Conservation (phyloP, 2,113 vertebrate species). For the Ranitomeya imitator region DNA sequence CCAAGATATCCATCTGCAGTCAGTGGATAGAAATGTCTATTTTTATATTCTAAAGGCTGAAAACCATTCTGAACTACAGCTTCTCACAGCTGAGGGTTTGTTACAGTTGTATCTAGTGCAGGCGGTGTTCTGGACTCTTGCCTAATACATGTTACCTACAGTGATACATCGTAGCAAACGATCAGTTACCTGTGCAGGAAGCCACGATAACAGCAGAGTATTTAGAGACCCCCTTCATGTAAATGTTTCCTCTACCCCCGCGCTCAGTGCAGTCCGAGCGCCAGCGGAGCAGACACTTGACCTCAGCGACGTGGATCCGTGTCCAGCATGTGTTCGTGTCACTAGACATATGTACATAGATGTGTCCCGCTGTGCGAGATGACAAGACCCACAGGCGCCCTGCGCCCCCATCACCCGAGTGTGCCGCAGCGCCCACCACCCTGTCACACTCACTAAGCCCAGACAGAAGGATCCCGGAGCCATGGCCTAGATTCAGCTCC, state of each 20-base stretch:
- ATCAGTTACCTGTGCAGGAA: too few species aligned
- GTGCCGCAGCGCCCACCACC: background rate
- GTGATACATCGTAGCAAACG: too few species aligned
- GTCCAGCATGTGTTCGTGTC: slow-evolving; percentile 41
- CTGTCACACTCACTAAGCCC: background rate
- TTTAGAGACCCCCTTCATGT: background rate
- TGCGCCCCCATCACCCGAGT: background rate
- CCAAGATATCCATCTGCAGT: too few species aligned
- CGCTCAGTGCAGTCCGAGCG: background rate
- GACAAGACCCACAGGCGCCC: slow-evolving; percentile 6
- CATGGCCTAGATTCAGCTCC: background rate
- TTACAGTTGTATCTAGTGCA: too few species aligned
- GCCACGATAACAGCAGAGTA: too few species aligned
- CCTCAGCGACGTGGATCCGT: background rate
- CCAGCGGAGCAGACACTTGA: background rate
- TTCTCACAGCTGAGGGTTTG: too few species aligned
- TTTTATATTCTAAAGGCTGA: too few species aligned
- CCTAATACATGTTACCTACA: too few species aligned
- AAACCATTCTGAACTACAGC: too few species aligned
- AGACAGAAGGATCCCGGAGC: background rate
- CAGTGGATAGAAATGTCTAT: too few species aligned
- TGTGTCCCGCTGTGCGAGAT: background rate
- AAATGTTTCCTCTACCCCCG: background rate
- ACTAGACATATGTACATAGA: slow-evolving; percentile 11
- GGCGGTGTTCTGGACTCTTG: too few species aligned